Base-by-base conservation (phyloP, 2,113 vertebrate genomes). In the Rhinoderma darwinii region DNA sequence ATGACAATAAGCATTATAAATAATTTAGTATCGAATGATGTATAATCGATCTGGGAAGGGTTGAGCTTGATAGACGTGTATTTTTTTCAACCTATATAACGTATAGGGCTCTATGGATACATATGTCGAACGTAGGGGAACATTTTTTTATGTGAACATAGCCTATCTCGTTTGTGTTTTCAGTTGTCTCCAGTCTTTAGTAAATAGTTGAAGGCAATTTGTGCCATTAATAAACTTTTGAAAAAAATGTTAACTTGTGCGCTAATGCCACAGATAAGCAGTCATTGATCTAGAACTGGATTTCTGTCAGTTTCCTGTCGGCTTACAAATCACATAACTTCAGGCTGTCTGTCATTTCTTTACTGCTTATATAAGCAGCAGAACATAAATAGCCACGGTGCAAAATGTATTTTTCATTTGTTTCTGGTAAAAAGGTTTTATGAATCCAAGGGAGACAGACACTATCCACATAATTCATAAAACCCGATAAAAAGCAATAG, bases 301-400 rank as follows among this genome's bases (percentile, higher is more conserved):
- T 41, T 61, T 63, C 61, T 80, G 84, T 43, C 56, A 35, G 37
- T 77, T 78, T 43, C 17, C 73, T 68, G 75, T 86, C 84, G 51
- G 59, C 20, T 79, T 80, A 79, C 75, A 80, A 72, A 75, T 86
- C 61, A 70, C 22, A 86, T 79, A 51, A 56, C 61, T 78, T 68
- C 12, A n/a, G 41, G 59, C 68, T 50, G 63, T 70, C 41, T 68
- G 83, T 78, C 73, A 78, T 66, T 68, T 51, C 10, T 68, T 47
- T 78, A 39, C 74, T 66, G 74, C 84, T 66, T 85, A 78, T 66
- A 51, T 78, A 66, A 76, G 37, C 54, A 74, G 32, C n/a, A 63
- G 27, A 63, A 78, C 59, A 78, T 35, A 78, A 78, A 86, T 78
- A 84, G 47, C 43, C 22, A 68, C 27, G 22, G 80, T 32, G 37